A percentile compares a stretch with the other conserved stretches of the same genome.
phyloP scores from a whole-genome alignment of 1,140 invertebrate genomes.

The Drosophila lini region DNA sequence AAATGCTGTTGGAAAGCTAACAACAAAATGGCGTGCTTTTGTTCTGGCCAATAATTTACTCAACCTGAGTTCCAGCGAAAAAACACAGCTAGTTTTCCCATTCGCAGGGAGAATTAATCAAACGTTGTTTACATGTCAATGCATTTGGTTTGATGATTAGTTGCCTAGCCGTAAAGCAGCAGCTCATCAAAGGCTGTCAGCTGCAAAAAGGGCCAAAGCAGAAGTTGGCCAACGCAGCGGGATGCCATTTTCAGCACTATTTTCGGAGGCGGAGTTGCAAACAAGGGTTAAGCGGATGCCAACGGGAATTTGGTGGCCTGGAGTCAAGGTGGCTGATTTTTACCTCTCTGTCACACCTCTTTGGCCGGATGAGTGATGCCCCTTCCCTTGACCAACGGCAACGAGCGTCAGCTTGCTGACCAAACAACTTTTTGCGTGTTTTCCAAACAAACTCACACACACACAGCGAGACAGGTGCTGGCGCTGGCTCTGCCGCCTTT shows the following conservation, averaged over 20 bases:
- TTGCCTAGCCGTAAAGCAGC: constrained; percentile 34
- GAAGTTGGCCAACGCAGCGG: constrained; percentile 6
- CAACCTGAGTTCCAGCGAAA: not conserved
- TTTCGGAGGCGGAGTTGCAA: not conserved
- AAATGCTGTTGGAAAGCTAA: constrained; percentile 58
- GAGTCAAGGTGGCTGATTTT: constrained; percentile 15
- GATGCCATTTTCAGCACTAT: constrained; percentile 14
- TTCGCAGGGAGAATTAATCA: constrained; percentile 26
- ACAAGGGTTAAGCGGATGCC: constrained; percentile 10
- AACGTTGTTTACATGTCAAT: constrained; percentile 76
- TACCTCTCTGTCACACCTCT: not conserved
- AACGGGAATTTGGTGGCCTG: not conserved
- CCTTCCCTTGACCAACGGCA: constrained; percentile 25
- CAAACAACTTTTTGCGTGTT: constrained; percentile 56
- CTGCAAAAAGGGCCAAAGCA: constrained; percentile 24
- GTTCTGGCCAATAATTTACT: constrained; percentile 39
- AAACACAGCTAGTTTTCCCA: constrained; percentile 2
- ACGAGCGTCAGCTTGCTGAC: constrained; percentile 43
- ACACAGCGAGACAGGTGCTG: constrained; percentile 51
- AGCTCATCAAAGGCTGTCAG: constrained; percentile 60
- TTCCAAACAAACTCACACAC: constrained; percentile 11
- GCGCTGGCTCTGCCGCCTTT: constrained; percentile 15
- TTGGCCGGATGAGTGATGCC: constrained; percentile 30
- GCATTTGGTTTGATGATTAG: constrained; percentile 71
- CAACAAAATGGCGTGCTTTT: constrained; percentile 71